Conservation (phyloP, 2,113 vertebrate species). For the Lophotis ruficrista region DNA sequence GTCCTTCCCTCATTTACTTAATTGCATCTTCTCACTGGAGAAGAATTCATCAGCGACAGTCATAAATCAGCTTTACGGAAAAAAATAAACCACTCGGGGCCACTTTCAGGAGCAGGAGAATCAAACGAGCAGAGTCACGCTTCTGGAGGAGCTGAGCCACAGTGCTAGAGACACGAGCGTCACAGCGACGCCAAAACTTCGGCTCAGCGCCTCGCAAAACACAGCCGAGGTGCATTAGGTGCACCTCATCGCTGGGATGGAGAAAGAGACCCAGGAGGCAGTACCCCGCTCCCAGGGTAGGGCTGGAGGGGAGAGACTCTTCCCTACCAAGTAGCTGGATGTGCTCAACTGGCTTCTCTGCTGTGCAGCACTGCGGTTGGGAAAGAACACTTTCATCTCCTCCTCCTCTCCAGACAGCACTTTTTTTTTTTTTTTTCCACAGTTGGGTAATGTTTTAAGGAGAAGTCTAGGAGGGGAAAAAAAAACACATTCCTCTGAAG, state of each 20-base stretch:
- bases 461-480: background rate
- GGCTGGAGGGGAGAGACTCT: background rate
- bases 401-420: background rate
- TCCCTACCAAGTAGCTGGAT: background rate
- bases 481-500: conserved; percentile 3
- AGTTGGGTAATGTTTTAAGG: background rate
- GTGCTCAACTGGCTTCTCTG: background rate
- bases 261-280: background rate
- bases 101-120: background rate
- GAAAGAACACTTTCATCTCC: background rate
- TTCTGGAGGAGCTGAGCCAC: background rate
- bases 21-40: background rate
- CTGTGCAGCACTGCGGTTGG: fast-evolving
- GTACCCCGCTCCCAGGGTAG: background rate
- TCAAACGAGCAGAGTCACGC: background rate
- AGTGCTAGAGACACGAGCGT: fast-evolving
- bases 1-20: background rate
- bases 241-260: background rate
- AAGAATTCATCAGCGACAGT: fast-evolving
- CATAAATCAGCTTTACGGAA: background rate
- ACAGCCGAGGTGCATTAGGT: fast-evolving
- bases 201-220: background rate
- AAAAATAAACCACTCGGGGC: background rate
- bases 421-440: background rate
- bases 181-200: fast-evolving